Evolutionary conservation across 2,797 vertebrate genomes (phyloP).

Genomic region (Sebastes glaucus): DNA sequence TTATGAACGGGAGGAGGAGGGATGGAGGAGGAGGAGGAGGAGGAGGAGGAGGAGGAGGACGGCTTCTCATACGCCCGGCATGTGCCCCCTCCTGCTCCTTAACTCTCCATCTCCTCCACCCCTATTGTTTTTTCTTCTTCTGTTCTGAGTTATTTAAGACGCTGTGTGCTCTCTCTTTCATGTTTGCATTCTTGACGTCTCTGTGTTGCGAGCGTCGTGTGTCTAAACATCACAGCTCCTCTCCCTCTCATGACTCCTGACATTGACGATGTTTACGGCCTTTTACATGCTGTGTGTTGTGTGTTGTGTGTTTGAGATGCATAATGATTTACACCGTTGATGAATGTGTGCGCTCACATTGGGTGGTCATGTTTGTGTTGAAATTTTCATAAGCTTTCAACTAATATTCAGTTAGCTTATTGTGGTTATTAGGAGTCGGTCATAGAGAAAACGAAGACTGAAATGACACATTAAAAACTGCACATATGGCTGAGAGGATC

Average conservation of each 20-base stretch:
- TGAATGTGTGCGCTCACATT: constrained; percentile 41
- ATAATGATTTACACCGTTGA: constrained; percentile 28
- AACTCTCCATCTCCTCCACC: constrained; percentile 25
- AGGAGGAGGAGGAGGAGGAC: not conserved
- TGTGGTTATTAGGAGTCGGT: constrained; percentile 42
- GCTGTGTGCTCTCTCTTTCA: constrained; percentile 35
- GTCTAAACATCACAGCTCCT: constrained; percentile 28
- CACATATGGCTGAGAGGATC: constrained; percentile 60
- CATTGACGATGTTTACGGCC: constrained; percentile 25
- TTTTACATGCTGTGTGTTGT: not conserved
- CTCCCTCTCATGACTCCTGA: constrained; percentile 19
- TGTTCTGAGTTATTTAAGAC: constrained; percentile 52
- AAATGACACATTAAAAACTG: constrained; percentile 6
- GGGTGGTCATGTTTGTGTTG: constrained; percentile 53
- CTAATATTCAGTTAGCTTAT: constrained; percentile 27
- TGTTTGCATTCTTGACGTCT: constrained; percentile 19
- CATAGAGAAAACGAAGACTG: constrained; percentile 20
- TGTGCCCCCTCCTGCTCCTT: constrained; percentile 12
- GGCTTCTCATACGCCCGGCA: too few species aligned
- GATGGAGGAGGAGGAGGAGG: not conserved
- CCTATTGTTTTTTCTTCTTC: constrained; percentile 16
- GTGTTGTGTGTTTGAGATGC: constrained; percentile 22
- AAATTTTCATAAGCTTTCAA: constrained; percentile 29
- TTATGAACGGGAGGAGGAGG: constrained; percentile 39
- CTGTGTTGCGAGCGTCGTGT: not conserved